Conservation (phyloP, 1,140 invertebrate genomes). For the Papilio machaon region DNA sequence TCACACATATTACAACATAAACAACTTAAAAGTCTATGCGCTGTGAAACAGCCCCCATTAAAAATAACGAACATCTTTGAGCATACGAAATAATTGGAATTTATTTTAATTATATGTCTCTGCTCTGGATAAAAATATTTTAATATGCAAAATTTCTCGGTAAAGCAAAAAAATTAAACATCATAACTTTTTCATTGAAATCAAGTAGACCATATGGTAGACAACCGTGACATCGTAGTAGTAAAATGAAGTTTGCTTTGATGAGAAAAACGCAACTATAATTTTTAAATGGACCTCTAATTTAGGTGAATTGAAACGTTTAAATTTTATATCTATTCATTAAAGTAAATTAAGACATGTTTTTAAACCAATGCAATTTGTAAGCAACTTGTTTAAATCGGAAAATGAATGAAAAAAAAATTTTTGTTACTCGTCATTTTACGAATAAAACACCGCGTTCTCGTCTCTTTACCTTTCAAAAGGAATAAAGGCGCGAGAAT, state of each 20-base stretch:
- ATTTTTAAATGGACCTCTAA: neutral
- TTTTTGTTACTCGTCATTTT: constrained; percentile 5
- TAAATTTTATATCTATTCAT: neutral
- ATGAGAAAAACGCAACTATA: too few relatives aligned
- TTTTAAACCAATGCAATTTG: constrained; percentile 5
- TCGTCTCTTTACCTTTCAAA: constrained; percentile 38
- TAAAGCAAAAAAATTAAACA: neutral
- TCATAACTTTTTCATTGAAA: too few relatives aligned
- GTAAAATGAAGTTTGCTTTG: too few relatives aligned
- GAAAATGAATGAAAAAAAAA: neutral
- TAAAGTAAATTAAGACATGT: neutral
- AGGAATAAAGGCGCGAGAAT: constrained; percentile 36
- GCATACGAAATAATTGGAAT: constrained; percentile 29
- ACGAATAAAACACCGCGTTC: constrained; percentile 34
- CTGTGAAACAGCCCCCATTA: constrained; percentile 31
- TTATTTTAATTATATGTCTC: constrained; percentile 36
- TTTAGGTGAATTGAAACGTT: neutral
- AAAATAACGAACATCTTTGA: constrained; percentile 37
- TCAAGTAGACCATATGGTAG: too few relatives aligned
- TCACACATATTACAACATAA: constrained; percentile 33
- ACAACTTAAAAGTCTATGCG: constrained; percentile 30
- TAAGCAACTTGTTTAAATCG: neutral
- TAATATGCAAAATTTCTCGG: neutral
- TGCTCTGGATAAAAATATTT: constrained; percentile 18
- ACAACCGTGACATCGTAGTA: too few relatives aligned